A percentile compares a stretch with the other conserved stretches of the same genome.
These are phyloP conservation scores for Archilochus colubris DNA, from an alignment of 2,113 vertebrate genomes.

Conservation along the genomic window DNA sequence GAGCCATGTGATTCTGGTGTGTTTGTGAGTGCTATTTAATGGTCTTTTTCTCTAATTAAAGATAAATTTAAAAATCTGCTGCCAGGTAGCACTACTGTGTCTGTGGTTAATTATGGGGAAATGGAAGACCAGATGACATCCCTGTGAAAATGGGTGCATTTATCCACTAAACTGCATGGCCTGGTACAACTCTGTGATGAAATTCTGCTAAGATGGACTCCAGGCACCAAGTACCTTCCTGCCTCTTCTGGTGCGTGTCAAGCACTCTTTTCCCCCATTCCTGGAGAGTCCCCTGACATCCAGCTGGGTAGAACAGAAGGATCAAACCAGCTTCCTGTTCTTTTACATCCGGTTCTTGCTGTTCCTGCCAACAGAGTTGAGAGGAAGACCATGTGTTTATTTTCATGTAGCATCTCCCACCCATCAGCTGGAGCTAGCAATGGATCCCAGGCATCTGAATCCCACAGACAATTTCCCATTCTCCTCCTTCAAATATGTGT, in stretches of 20 bases:
- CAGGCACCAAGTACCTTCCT: neutral
- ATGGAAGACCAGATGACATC: neutral
- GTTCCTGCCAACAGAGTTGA: neutral
- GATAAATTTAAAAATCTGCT: neutral
- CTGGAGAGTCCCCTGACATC: neutral
- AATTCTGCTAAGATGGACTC: neutral
- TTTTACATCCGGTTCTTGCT: neutral
- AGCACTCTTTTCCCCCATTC: accelerated
- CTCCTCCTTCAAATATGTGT: neutral
- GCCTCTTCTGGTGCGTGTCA: neutral
- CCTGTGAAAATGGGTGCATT: neutral
- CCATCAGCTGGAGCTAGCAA: neutral
- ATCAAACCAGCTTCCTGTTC: neutral
- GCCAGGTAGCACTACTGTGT: neutral
- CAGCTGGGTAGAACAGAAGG: neutral
- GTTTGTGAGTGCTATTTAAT: neutral
- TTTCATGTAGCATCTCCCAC: neutral
- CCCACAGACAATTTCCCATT: neutral
- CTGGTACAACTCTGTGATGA: neutral
- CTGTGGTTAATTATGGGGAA: neutral
- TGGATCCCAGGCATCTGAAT: neutral
- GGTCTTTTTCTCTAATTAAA: neutral
- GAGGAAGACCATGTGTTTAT: neutral
- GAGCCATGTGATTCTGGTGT: neutral
- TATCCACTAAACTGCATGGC: neutral